Evolutionary conservation across 2,888 invertebrate species (phyloP), one percentile per base, ranked within the genome.

Genomic region (Spodoptera picta): DNA sequence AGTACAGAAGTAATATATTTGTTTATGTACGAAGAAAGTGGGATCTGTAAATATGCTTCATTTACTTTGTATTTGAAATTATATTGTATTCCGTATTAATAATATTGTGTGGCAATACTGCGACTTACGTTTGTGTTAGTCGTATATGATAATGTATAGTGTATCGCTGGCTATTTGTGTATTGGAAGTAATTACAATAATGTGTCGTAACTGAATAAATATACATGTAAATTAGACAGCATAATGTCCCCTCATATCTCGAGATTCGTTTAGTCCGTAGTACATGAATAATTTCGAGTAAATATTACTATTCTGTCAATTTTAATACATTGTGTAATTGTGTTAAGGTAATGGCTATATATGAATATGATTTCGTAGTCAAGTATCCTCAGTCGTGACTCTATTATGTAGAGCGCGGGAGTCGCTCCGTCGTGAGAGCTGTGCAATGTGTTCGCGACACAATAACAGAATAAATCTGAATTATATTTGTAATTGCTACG

Each of bases 401-500:
- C 49, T 23, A 51, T 23, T 24, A 27, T 58, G 9, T 47, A 50
- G 50, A 53, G 44, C 60, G 46, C 49, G 50, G 47, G 51, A 46
- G 23, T 52, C 41, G 45, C 50, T 67, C 59, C 44, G 31, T 47
- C 54, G 45, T 59, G 27, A 62, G 50, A 43, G 44, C 50, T 50
- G 75, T n/a, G 53, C 24, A n/a, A n/a, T 70, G 41, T 55, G 47
- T 7, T 19, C 41, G 36, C 53, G 62, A 49, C 48, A 52, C 14
- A 36, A 52, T 12, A 45, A 47, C 46, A 7, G 27, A 57, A 36
- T 50, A 48, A 47, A 58, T 43, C 47, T 52, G 49, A 64, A 53
- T 52, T 64, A 69, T 66, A 74, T 63, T 83, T 87, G 82, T 86
- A 87, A 87, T 83, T 83, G 77, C 87, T 85, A 88, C 91, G 92